Percentiles rank a stretch among this genome's conserved stretches.
These are phyloP conservation scores for Phymanthus crucifer DNA, from an alignment of 92 coral and sea anemone species.

Conservation along the genomic window DNA sequence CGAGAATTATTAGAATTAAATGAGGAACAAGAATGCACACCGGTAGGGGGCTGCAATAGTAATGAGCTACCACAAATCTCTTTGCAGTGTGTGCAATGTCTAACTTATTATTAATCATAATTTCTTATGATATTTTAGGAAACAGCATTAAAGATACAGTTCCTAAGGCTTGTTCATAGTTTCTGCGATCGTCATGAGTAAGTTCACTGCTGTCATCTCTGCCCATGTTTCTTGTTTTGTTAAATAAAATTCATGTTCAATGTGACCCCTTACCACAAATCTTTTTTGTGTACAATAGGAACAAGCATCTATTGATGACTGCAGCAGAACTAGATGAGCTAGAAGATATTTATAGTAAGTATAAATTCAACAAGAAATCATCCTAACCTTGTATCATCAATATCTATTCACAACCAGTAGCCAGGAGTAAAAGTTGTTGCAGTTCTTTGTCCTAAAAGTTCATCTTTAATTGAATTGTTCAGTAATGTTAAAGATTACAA, in stretches of 20 bases:
- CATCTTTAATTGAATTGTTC: no score
- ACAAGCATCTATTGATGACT: conserved; percentile 88
- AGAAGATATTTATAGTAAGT: conserved; percentile 79
- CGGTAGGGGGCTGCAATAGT: conserved; percentile 40
- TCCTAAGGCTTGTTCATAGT: conserved; percentile 92
- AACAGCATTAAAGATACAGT: conserved; percentile 92
- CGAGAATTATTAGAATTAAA: conserved; percentile 45
- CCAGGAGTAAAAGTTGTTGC: no score
- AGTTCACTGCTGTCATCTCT: conserved; percentile 49
- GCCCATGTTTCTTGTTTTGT: no score
- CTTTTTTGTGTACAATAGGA: conserved; percentile 38
- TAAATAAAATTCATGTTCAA: no score
- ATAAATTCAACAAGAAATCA: no score
- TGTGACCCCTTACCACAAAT: not conserved
- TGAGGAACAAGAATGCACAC: conserved; percentile 77
- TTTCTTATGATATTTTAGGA: conserved; percentile 47
- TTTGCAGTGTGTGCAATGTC: no score
- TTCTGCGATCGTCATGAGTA: conserved; percentile 99
- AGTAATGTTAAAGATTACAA: no score
- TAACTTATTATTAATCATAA: not conserved
- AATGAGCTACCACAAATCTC: no score
- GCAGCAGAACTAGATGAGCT: conserved; percentile 84
- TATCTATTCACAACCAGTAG: no score
- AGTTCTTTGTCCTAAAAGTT: no score
- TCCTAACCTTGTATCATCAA: no score